Percentiles rank a stretch among this genome's conserved stretches.
Evolutionary conservation across 2,888 invertebrate species (phyloP).

Genomic region (Eilema sororculum): DNA sequence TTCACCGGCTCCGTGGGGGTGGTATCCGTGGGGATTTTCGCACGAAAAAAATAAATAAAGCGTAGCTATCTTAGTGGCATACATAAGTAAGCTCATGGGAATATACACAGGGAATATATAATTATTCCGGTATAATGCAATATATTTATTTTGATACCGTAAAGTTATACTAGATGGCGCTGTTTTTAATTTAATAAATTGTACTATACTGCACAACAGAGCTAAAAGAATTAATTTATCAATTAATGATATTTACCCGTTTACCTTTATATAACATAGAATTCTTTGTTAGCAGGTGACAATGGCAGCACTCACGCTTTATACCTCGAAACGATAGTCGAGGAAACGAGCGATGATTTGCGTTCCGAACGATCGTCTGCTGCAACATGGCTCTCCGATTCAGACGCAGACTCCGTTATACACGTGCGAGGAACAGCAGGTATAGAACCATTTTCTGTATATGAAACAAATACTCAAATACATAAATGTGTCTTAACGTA

Average conservation of each 20-base stretch:
- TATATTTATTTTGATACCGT: not conserved
- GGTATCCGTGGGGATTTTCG: too few relatives aligned
- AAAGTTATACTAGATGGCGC: not conserved
- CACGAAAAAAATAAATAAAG: too few relatives aligned
- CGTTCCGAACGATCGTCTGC: slow-evolving; percentile 90
- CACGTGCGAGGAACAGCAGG: slow-evolving; percentile 87
- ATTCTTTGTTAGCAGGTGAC: slow-evolving; percentile 70
- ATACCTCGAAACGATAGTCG: slow-evolving; percentile 94
- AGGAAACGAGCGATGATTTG: slow-evolving; percentile 95
- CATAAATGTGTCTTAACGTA: too few relatives aligned
- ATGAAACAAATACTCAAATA: not conserved
- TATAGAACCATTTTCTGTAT: slow-evolving; percentile 35
- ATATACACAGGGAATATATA: too few relatives aligned
- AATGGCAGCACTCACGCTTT: slow-evolving; percentile 87
- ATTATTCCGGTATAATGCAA: too few relatives aligned
- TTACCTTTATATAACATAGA: not conserved
- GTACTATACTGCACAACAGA: slow-evolving; percentile 6
- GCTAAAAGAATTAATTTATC: slow-evolving; percentile 8
- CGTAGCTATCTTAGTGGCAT: too few relatives aligned
- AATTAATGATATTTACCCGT: not conserved
- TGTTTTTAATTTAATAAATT: not conserved
- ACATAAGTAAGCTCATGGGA: too few relatives aligned
- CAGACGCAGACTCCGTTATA: slow-evolving; percentile 94
- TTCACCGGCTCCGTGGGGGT: too few relatives aligned
- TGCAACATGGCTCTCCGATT: slow-evolving; percentile 90